Conservation (phyloP, 2,797 vertebrate species). For the Prionace glauca region DNA sequence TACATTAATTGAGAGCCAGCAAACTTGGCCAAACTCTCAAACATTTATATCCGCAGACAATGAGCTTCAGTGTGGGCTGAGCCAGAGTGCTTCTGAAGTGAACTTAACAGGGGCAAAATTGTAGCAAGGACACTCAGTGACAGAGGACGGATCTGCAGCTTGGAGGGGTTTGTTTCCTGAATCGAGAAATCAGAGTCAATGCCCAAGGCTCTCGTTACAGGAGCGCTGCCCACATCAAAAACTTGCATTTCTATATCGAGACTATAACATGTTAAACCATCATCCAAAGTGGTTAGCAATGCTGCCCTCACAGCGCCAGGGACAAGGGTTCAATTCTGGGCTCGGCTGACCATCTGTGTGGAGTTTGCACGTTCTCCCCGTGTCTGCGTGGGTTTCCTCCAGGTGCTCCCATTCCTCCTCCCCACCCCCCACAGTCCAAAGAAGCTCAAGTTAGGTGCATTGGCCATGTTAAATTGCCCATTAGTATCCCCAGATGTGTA, state of each 20-base stretch:
- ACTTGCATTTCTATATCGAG: not conserved
- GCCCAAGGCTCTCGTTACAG: not conserved
- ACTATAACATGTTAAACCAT: not conserved
- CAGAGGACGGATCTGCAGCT: not conserved
- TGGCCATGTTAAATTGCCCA: no score
- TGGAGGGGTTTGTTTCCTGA: not conserved
- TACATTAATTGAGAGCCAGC: not conserved
- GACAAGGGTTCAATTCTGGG: no score
- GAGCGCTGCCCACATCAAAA: not conserved
- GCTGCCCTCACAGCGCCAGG: no score
- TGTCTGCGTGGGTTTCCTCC: no score
- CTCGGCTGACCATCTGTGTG: no score
- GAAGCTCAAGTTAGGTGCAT: no score
- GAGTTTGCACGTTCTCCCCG: no score
- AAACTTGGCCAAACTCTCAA: constrained; percentile 2
- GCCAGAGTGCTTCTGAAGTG: not conserved
- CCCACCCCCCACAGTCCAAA: no score
- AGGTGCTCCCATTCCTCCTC: no score
- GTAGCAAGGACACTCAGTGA: not conserved
- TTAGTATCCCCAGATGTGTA: no score
- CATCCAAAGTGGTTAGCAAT: no score
- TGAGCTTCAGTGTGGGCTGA: constrained; percentile 6
- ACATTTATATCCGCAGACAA: not conserved
- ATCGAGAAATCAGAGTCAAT: not conserved
- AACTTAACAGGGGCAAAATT: not conserved